Evolutionary conservation across 1,140 invertebrate genomes (phyloP), one percentile per base, ranked within the genome.

Genomic region (Druon quercuslanigerum): DNA sequence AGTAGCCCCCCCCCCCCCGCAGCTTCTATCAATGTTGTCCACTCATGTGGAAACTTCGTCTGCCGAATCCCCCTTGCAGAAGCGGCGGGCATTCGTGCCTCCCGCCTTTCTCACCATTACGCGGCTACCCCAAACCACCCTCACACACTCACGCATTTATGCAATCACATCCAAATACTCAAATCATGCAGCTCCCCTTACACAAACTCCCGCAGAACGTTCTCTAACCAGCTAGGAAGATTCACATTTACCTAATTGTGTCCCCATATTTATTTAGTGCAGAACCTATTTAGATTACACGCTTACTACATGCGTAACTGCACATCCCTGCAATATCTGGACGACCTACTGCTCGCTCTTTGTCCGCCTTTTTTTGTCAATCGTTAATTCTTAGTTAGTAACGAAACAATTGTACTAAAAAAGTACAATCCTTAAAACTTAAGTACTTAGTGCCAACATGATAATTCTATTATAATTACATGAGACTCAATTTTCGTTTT

Each of bases 41-140:
- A 84, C 87, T 91, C 91, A 91, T 91, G 90, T 85, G 90, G 89
- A 92, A 92, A 91, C 84, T 87, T 83, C 79, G 87, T 76, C 86
- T 82, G 83, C 82, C 78, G 87, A 89, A 89, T 90, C 88, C 82
- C 89, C 85, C 85, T 82, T 87, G 82, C 83, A 87, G 83, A 86
- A 88, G 83, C 85, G 80, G 77, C 83, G 84, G 81, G 84, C 84
- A 89, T 87, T 85, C 85, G 85, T 83, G 81, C 83, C 85, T 90
- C 87, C 86, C 87, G 89, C 88, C 88, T 90, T 91, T 91, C 89
- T 90, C 89, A 90, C 90, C 88, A 87, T 90, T 89, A 87, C 85
- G 83, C 82, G 76, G 72, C 77, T 75, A 71, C 75, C 75, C 71
- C 76, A 74, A 74, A 71, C 56, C 73, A n/a, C 76, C 74, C 75